A percentile compares a stretch with the other conserved stretches of the same genome.
Evolutionary conservation across 2,888 invertebrate genomes (phyloP).

Genomic region (Ophraella communa): DNA sequence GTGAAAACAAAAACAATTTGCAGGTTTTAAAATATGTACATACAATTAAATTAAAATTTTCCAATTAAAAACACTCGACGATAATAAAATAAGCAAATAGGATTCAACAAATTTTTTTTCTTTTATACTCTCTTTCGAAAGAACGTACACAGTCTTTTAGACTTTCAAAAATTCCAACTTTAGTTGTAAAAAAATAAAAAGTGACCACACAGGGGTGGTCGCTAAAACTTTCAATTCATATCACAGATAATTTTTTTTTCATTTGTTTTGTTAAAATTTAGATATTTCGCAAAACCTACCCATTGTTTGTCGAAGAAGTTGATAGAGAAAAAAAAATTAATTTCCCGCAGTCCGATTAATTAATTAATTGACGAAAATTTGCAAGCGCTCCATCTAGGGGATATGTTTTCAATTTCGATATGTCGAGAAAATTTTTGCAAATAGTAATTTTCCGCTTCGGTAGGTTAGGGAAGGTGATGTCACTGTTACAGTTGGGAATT

Average conservation of each 20-base stretch:
- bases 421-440: too few relatives aligned
- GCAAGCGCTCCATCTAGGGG: too few relatives aligned
- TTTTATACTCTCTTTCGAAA: too few relatives aligned
- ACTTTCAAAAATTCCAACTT: conserved; percentile 14
- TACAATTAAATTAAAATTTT: conserved; percentile 10
- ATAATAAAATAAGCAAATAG: conserved; percentile 21
- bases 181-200: conserved; percentile 38
- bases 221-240: conserved; percentile 50
- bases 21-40: conserved; percentile 36
- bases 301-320: conserved; percentile 33
- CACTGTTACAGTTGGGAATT: too few relatives aligned
- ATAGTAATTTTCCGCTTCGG: too few relatives aligned
- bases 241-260: conserved; percentile 51
- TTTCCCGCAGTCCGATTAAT: too few relatives aligned
- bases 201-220: conserved; percentile 39
- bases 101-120: conserved; percentile 18
- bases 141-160: too few relatives aligned
- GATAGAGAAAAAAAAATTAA: too few relatives aligned
- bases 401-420: too few relatives aligned
- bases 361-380: too few relatives aligned
- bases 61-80: conserved; percentile 10
- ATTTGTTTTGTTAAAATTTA: conserved; percentile 39
- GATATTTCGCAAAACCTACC: conserved; percentile 43
- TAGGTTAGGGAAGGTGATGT: too few relatives aligned
- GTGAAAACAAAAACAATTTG: conserved; percentile 39